Conservation (phyloP, 2,113 vertebrate species). For the Syngnathus floridae region DNA sequence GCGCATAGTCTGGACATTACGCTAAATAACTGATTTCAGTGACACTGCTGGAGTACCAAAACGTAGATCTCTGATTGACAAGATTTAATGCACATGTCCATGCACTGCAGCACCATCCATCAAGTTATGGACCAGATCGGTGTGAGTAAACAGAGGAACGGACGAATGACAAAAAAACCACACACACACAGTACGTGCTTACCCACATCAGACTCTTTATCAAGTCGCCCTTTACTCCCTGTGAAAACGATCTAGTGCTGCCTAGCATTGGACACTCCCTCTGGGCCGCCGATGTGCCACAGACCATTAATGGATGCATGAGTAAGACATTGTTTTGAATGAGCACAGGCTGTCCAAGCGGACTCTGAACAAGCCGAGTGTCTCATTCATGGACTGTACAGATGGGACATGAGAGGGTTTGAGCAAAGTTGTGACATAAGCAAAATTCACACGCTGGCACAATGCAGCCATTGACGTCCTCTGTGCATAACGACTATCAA, state of each 20-base stretch:
- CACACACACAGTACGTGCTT: slow-evolving; percentile 19
- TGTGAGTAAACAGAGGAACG: slow-evolving; percentile 22
- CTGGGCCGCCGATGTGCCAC: not conserved
- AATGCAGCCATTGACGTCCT: not conserved
- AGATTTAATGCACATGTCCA: slow-evolving; percentile 1
- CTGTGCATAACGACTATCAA: slow-evolving; percentile 7
- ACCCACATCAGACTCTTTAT: slow-evolving; percentile 15
- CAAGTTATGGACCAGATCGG: not conserved
- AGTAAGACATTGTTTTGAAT: slow-evolving; percentile 27
- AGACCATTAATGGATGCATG: slow-evolving; percentile 3
- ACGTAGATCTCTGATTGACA: slow-evolving; percentile 6
- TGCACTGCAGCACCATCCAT: slow-evolving; percentile 4
- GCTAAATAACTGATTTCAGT: too few species aligned
- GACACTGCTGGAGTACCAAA: too few species aligned
- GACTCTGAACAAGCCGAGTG: slow-evolving; percentile 4
- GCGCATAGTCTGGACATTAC: too few species aligned
- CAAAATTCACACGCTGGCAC: slow-evolving; percentile 12
- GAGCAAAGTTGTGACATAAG: slow-evolving; percentile 21
- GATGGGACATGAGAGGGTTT: slow-evolving; percentile 19
- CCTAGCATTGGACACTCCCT: slow-evolving; percentile 6
- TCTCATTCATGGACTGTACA: slow-evolving; percentile 29
- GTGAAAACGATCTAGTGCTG: slow-evolving; percentile 8
- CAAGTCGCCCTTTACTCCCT: slow-evolving; percentile 2
- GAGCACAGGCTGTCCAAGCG: slow-evolving; percentile 32
- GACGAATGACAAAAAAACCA: slow-evolving; percentile 29